A percentile compares a stretch with the other conserved stretches of the same genome.
These are phyloP conservation scores for Caenorhabditis virilis DNA, from an alignment of 2,888 invertebrate genomes.

Conservation along the genomic window DNA sequence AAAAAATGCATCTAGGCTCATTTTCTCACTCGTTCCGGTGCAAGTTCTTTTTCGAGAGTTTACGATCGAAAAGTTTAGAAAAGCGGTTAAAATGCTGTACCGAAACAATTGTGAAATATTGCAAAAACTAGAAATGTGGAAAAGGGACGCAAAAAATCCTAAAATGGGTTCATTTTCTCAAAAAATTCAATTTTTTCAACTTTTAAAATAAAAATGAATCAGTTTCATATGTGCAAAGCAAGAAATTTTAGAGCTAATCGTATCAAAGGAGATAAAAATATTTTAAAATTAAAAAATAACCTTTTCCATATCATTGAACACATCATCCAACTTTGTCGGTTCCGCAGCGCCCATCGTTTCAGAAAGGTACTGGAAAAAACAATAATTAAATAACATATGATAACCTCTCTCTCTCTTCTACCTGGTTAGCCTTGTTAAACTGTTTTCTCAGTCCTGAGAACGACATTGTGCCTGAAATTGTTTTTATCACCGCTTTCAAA, in stretches of 20 bases:
- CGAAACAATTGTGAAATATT: too few species aligned
- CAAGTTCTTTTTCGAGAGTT: too few species aligned
- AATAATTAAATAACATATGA: neutral
- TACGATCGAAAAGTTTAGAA: too few species aligned
- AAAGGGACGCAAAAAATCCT: too few species aligned
- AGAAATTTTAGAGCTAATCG: neutral
- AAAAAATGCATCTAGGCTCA: too few species aligned
- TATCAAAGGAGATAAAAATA: neutral
- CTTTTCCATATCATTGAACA: conserved; percentile 98
- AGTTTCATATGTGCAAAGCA: neutral
- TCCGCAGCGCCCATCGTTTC: conserved; percentile 99
- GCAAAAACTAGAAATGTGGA: too few species aligned
- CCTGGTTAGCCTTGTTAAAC: conserved; percentile 99
- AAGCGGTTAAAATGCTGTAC: too few species aligned
- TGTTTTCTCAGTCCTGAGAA: conserved; percentile 98
- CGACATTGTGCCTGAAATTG: conserved; percentile 90
- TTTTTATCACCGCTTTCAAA: too few species aligned
- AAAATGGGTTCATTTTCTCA: too few species aligned
- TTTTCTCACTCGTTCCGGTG: too few species aligned
- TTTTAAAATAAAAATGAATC: too few species aligned
- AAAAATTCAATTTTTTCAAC: too few species aligned
- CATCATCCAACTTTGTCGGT: conserved; percentile 97
- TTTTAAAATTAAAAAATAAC: conserved; percentile 68
- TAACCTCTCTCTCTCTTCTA: conserved; percentile 68
- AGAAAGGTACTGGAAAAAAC: conserved; percentile 85